phyloP scores from a whole-genome alignment of 2,888 invertebrate species.

The Athrips mouffetella region DNA sequence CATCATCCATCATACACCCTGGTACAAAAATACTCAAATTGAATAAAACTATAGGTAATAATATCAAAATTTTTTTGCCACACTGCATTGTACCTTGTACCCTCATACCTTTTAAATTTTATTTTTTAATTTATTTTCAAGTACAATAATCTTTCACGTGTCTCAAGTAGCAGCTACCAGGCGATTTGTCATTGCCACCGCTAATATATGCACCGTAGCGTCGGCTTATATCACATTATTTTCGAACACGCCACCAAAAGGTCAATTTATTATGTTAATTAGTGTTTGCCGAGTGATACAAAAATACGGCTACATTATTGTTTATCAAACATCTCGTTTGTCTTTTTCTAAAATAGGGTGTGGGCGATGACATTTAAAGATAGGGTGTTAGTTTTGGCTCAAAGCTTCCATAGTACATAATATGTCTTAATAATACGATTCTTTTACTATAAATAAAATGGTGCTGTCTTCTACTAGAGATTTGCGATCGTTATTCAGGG shows the following conservation, averaged over 20 bases:
- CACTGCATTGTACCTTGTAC: background rate
- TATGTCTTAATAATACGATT: no score
- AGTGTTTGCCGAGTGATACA: conserved; percentile 42
- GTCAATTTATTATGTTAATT: conserved; percentile 52
- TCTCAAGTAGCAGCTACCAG: conserved; percentile 26
- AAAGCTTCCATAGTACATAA: no score
- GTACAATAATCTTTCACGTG: conserved; percentile 17
- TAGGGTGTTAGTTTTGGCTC: background rate
- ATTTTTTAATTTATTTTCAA: conserved; percentile 9
- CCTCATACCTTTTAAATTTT: background rate
- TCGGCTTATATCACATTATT: conserved; percentile 31
- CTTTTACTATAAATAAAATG: no score
- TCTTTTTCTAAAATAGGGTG: background rate
- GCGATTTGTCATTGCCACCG: conserved; percentile 33
- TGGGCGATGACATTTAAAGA: conserved; percentile 1
- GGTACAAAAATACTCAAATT: no score
- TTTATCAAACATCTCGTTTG: conserved; percentile 10
- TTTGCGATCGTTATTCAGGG: no score
- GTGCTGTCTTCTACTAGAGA: no score
- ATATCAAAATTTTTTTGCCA: no score
- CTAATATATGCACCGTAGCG: conserved; percentile 33
- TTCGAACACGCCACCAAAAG: conserved; percentile 40
- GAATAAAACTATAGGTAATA: no score
- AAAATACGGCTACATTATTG: conserved; percentile 26
- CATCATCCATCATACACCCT: no score